Conservation (phyloP, 2,113 vertebrate species). For the Okapia johnstoni region DNA sequence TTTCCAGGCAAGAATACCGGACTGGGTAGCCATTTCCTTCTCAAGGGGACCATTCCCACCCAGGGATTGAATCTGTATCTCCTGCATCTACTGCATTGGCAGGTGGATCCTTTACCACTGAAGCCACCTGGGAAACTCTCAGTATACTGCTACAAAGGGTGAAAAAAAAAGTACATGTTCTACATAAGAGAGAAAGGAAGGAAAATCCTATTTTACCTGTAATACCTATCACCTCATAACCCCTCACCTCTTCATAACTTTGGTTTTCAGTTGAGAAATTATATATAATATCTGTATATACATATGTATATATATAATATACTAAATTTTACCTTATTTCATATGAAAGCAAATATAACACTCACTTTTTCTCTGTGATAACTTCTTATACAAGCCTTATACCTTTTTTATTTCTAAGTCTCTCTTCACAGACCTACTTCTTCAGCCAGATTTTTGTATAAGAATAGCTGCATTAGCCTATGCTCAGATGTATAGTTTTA, state of each 20-base stretch:
- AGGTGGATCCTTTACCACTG: neutral
- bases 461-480: neutral
- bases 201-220: neutral
- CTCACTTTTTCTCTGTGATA: neutral
- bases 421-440: neutral
- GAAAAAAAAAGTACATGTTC: neutral
- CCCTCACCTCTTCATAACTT: neutral
- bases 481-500: neutral
- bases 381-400: neutral
- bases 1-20: accelerated
- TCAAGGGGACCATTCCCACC: neutral
- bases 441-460: neutral
- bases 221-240: neutral
- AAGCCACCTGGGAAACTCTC: neutral
- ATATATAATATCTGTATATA: neutral
- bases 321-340: neutral
- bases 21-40: neutral
- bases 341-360: neutral
- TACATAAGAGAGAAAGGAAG: neutral
- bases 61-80: neutral
- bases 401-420: neutral
- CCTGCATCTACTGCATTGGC: neutral
- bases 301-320: neutral
- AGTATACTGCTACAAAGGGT: neutral
- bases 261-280: neutral